phyloP scores from a whole-genome alignment of 1,140 invertebrate species.

The Apis cerana region DNA sequence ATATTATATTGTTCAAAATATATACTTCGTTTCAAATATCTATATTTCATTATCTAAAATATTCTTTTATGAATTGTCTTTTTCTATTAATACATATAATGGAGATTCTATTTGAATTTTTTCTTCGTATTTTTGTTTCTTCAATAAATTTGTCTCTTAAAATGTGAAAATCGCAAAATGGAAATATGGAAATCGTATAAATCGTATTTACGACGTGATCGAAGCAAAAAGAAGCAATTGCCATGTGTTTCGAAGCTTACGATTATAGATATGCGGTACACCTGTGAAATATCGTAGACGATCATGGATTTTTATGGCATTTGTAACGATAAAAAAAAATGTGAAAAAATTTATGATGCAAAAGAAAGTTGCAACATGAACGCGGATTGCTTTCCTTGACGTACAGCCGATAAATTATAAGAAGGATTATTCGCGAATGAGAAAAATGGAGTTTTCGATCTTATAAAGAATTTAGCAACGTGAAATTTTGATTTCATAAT shows the following conservation, averaged over 20 bases:
- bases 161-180: conserved; percentile 30
- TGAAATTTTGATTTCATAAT: not conserved
- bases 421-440: not conserved
- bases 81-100: no score
- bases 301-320: not conserved
- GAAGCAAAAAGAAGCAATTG: conserved; percentile 10
- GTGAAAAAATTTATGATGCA: not conserved
- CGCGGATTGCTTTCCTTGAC: not conserved
- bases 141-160: conserved; percentile 14
- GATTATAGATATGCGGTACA: not conserved
- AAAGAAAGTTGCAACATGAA: not conserved
- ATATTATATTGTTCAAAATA: no score
- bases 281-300: not conserved
- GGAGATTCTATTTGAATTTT: not conserved
- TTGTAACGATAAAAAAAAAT: not conserved
- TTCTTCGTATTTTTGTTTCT: not conserved
- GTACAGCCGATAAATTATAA: not conserved
- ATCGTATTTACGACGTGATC: conserved; percentile 38
- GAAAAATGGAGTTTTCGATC: not conserved
- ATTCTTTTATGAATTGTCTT: not conserved
- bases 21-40: no score
- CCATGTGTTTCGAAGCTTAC: conserved; percentile 24
- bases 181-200: conserved; percentile 47
- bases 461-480: not conserved
- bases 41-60: not conserved